Evolutionary conservation across 2,113 vertebrate genomes (phyloP).

Genomic region (Podarcis muralis): DNA sequence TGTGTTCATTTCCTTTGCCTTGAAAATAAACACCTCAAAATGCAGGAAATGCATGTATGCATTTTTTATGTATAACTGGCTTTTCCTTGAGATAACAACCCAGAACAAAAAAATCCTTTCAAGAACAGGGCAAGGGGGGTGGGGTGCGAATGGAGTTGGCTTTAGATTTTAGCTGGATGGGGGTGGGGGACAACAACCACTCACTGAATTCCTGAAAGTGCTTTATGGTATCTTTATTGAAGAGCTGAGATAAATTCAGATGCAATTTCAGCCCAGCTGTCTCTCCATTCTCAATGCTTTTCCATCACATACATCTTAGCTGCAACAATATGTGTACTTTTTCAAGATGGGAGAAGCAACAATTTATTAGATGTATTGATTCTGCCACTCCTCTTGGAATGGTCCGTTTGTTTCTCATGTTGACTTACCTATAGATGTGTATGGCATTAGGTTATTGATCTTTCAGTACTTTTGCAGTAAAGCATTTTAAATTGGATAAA

Average conservation of each 20-base stretch:
- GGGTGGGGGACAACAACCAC: not conserved
- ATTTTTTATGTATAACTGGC: not conserved
- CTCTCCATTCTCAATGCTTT: not conserved
- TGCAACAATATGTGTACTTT: constrained; percentile 20
- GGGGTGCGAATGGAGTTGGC: too few relatives aligned
- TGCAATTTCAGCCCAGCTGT: not conserved
- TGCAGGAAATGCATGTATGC: too few relatives aligned
- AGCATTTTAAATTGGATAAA: constrained; percentile 9
- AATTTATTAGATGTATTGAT: constrained; percentile 29
- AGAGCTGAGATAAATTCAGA: not conserved
- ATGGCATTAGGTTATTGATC: not conserved
- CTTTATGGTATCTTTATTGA: not conserved
- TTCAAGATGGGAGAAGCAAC: constrained; percentile 21
- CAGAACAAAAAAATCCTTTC: not conserved
- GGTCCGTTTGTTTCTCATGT: constrained; percentile 8
- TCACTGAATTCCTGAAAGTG: not conserved
- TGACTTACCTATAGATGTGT: constrained; percentile 7
- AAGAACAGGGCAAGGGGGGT: not conserved
- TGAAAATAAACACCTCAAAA: too few relatives aligned
- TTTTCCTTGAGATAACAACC: not conserved
- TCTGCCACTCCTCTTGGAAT: not conserved
- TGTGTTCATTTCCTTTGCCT: not conserved
- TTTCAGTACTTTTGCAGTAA: constrained; percentile 3
- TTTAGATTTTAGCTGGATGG: not conserved
- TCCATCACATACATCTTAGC: constrained; percentile 4